A percentile compares a stretch with the other conserved stretches of the same genome.
phyloP scores from a whole-genome alignment of 2,113 vertebrate species.

The Gracilinanus agilis region DNA sequence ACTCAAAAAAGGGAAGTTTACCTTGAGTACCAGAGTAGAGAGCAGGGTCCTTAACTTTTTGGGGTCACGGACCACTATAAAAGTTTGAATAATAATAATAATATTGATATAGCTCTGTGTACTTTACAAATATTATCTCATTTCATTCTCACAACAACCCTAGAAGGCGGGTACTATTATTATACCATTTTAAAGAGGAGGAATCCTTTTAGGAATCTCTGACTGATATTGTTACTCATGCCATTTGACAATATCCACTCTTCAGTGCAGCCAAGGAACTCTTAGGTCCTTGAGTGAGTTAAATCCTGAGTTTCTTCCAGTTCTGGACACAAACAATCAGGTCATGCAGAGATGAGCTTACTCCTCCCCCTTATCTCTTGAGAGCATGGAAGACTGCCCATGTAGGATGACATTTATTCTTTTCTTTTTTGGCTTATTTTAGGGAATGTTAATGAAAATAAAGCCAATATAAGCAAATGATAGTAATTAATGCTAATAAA shows the following conservation, averaged over 20 bases:
- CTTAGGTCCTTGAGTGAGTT: neutral
- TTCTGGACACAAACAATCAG: conserved; percentile 1
- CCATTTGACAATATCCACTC: neutral
- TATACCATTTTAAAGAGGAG: neutral
- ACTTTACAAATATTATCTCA: neutral
- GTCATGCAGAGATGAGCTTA: neutral
- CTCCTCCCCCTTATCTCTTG: conserved; percentile 19
- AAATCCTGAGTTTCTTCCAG: neutral
- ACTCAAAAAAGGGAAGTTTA: neutral
- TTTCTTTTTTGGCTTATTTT: conserved; percentile 23
- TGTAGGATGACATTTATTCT: conserved; percentile 36
- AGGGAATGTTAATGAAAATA: conserved; percentile 65
- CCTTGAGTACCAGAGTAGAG: neutral
- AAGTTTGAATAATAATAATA: neutral
- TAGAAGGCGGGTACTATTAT: neutral
- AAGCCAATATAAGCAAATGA: conserved; percentile 61
- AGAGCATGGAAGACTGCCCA: neutral
- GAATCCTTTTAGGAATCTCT: neutral
- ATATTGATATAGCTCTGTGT: neutral
- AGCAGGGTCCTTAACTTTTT: too few relatives aligned
- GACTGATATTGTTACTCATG: neutral
- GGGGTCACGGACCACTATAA: neutral
- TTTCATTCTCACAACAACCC: neutral
- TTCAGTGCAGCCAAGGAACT: neutral
- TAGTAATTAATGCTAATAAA: conserved; percentile 65